phyloP scores from a whole-genome alignment of 2,888 invertebrate genomes.

The Prosopocoilus inquinatus region DNA sequence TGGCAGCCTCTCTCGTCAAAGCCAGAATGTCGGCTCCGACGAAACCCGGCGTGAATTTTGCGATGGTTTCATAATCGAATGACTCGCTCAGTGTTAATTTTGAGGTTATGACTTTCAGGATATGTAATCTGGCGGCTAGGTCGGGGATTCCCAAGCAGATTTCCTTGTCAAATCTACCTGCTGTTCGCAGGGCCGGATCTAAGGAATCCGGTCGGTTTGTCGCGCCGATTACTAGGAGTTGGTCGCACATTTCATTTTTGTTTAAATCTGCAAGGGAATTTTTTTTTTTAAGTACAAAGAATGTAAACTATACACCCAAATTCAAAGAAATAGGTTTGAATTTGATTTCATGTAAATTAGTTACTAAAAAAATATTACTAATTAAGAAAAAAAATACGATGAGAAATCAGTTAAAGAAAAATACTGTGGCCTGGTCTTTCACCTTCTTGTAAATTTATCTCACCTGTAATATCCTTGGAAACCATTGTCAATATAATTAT shows the following conservation, averaged over 20 bases:
- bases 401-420: no score
- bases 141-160: conserved; percentile 93
- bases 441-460: no score
- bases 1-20: conserved; percentile 83
- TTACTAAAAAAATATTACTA: no score
- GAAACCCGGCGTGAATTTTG: conserved; percentile 89
- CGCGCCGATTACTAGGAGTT: conserved; percentile 88
- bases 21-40: conserved; percentile 93
- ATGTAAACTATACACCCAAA: not conserved
- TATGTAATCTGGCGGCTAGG: conserved; percentile 75
- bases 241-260: conserved; percentile 55
- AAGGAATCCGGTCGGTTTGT: conserved; percentile 91
- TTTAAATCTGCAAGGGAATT: conserved; percentile 48
- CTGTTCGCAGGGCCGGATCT: conserved; percentile 88
- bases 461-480: no score
- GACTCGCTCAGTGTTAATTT: conserved; percentile 67
- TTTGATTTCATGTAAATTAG: no score
- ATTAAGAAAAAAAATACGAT: no score
- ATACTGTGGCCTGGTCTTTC: no score
- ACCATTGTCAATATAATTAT: no score
- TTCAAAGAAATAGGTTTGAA: no score
- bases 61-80: conserved; percentile 71
- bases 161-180: conserved; percentile 93
- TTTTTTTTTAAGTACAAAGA: not conserved
- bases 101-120: conserved; percentile 70